Evolutionary conservation across 2,797 vertebrate genomes (phyloP).

Genomic region (Carduelis carduelis): DNA sequence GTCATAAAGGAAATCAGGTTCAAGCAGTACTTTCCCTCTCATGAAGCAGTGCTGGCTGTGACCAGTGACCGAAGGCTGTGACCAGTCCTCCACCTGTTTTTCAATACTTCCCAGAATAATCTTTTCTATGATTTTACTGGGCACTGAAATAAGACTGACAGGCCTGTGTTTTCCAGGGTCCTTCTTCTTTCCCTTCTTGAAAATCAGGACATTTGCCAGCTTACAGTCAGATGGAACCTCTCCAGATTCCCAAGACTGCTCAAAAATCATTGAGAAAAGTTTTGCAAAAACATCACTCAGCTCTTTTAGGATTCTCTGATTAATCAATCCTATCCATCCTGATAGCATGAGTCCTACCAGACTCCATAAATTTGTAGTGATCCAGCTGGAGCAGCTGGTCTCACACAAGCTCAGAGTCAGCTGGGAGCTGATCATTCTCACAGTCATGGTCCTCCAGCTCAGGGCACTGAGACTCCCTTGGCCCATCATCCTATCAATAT

Average conservation of each 20-base stretch:
- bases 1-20: not conserved
- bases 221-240: not conserved
- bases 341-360: not conserved
- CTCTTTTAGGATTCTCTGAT: not conserved
- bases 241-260: not conserved
- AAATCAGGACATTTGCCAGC: not conserved
- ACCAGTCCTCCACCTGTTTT: not conserved
- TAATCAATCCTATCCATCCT: no score
- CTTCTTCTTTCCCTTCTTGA: not conserved
- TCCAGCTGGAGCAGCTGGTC: not conserved
- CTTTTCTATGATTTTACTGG: not conserved
- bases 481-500: not conserved
- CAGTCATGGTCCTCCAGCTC: not conserved
- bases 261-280: not conserved
- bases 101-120: not conserved
- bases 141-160: not conserved
- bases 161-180: not conserved
- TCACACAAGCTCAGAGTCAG: not conserved
- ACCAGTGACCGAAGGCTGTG: not conserved
- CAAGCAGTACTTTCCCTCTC: not conserved
- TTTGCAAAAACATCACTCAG: not conserved
- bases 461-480: not conserved
- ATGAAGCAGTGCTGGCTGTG: not conserved
- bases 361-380: not conserved
- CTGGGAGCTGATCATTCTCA: not conserved